Evolutionary conservation across 35 echinoderm and acorn worm species (phyloP).

Genomic region (Acanthaster planci): DNA sequence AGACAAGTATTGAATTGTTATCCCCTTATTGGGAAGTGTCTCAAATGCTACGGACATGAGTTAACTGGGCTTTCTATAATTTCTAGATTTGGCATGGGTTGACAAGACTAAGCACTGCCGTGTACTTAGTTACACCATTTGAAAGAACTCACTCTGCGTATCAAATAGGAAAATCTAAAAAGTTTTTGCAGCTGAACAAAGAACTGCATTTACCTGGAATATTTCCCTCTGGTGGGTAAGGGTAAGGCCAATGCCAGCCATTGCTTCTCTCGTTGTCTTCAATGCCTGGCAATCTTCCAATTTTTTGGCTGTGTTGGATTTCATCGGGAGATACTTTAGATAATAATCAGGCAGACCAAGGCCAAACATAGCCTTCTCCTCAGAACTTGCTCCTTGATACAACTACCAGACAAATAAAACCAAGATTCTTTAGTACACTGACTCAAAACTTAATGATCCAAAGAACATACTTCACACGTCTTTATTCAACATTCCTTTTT

Average conservation of each 20-base stretch:
- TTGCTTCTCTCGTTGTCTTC: constrained; percentile 53
- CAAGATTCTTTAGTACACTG: no score
- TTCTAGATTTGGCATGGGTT: no score
- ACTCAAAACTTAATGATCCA: no score
- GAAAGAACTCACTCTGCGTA: no score
- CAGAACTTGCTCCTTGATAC: constrained; percentile 45
- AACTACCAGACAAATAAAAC: constrained; percentile 1
- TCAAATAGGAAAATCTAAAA: no score
- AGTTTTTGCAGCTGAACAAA: not conserved
- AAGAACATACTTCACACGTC: no score
- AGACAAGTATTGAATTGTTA: no score
- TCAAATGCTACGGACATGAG: not conserved
- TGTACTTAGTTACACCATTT: no score
- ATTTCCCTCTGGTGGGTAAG: constrained; percentile 65
- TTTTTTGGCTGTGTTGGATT: not conserved
- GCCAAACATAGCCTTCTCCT: constrained; percentile 52
- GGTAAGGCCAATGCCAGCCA: constrained; percentile 71
- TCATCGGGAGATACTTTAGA: constrained; percentile 10
- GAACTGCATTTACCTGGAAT: constrained; percentile 64
- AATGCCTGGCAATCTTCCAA: constrained; percentile 52
- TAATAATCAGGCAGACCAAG: not conserved
- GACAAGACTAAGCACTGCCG: no score
- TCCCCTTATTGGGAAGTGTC: no score
- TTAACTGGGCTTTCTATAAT: no score
- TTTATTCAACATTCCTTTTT: no score